A percentile compares a stretch with the other conserved stretches of the same genome.
Conservation (phyloP, 2,888 invertebrate genomes). For the Drymonia ruficornis region DNA sequence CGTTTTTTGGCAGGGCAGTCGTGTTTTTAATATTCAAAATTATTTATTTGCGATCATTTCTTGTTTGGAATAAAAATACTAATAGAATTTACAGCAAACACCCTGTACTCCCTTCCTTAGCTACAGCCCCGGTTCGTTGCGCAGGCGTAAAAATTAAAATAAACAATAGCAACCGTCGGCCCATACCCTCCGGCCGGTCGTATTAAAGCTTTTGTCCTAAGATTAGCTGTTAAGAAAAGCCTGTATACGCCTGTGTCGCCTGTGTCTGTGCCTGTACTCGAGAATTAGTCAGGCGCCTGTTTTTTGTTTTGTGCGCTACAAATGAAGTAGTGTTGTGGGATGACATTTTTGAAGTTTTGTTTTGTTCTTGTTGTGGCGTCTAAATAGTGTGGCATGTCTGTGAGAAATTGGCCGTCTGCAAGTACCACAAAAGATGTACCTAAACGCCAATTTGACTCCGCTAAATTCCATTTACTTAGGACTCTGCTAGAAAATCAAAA, state of each 20-base stretch:
- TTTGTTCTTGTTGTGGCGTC: conserved; percentile 11
- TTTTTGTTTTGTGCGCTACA: conserved; percentile 36
- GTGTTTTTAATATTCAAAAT: too few species aligned
- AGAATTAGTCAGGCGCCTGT: conserved; percentile 34
- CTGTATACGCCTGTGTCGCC: conserved; percentile 48
- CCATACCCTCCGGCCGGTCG: conserved; percentile 72
- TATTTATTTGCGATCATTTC: too few species aligned
- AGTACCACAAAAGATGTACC: background rate
- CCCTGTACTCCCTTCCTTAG: conserved; percentile 51
- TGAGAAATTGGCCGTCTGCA: background rate
- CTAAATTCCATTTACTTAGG: too few species aligned
- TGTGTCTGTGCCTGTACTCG: conserved; percentile 36
- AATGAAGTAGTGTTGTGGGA: conserved; percentile 35
- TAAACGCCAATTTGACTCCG: too few species aligned
- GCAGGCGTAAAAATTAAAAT: conserved; percentile 81
- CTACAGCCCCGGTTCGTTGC: conserved; percentile 53
- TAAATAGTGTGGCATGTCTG: background rate
- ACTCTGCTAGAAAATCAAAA: too few species aligned
- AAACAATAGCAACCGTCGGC: conserved; percentile 78
- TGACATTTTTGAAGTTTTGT: conserved; percentile 34
- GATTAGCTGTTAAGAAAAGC: conserved; percentile 82
- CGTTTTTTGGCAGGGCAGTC: too few species aligned
- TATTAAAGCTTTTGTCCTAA: conserved; percentile 82
- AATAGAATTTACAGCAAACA: too few species aligned
- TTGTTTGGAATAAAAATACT: too few species aligned